Conservation (phyloP, 2,113 vertebrate species). For the Bubalus kerabau region DNA sequence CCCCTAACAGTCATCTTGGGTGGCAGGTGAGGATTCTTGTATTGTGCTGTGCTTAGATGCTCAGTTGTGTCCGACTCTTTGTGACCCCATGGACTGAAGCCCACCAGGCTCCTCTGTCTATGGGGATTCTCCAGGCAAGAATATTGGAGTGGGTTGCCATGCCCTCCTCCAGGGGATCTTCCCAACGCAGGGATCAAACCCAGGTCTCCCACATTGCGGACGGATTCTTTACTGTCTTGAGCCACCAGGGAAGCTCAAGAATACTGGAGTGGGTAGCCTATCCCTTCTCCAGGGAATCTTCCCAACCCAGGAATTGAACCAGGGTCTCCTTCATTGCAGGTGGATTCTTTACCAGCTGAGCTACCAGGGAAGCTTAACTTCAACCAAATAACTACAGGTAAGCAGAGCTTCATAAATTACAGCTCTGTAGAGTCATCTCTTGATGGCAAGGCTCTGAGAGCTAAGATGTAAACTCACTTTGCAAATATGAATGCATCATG, state of each 20-base stretch:
- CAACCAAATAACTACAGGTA: background rate
- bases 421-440: background rate
- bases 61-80: background rate
- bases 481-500: background rate
- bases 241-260: background rate
- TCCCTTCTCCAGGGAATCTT: background rate
- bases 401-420: background rate
- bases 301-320: background rate
- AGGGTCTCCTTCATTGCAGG: background rate
- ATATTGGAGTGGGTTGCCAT: background rate
- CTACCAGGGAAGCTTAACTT: background rate
- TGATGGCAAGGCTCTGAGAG: background rate
- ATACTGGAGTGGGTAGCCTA: background rate
- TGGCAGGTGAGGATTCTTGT: background rate
- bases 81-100: background rate
- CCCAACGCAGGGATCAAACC: background rate
- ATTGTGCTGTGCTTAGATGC: background rate
- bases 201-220: background rate
- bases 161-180: background rate
- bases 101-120: background rate
- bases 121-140: background rate
- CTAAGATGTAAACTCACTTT: background rate
- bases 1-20: background rate
- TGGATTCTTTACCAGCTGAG: background rate
- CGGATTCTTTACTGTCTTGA: background rate